A percentile compares a stretch with the other conserved stretches of the same genome.
phyloP scores from a whole-genome alignment of 2,113 vertebrate genomes.

The Peromyscus polionotus region DNA sequence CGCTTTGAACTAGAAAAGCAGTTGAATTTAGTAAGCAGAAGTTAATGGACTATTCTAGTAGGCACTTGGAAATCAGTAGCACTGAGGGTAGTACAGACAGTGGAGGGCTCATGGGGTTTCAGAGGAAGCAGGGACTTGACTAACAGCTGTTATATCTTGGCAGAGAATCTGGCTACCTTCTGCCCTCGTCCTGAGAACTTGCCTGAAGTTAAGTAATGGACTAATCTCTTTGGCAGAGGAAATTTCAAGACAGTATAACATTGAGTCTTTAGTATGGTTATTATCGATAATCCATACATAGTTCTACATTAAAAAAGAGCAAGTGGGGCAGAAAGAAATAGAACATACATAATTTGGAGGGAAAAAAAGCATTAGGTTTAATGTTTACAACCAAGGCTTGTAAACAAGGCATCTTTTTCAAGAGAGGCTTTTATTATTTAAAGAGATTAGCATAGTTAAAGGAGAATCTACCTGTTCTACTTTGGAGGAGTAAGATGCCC shows the following conservation, averaged over 20 bases:
- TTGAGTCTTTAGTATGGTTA: background rate
- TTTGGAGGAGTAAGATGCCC: background rate
- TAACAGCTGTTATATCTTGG: background rate
- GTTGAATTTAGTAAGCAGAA: background rate
- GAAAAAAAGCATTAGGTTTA: background rate
- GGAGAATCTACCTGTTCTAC: background rate
- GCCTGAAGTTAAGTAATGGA: background rate
- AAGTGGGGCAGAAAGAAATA: background rate
- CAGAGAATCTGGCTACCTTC: background rate
- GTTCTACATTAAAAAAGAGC: background rate
- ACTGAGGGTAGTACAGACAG: background rate
- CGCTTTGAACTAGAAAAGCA: background rate
- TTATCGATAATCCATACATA: background rate
- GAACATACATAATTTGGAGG: background rate
- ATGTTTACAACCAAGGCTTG: background rate
- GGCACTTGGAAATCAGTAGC: background rate
- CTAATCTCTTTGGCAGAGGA: background rate
- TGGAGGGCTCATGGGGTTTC: background rate
- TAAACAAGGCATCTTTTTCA: background rate
- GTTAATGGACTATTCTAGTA: background rate
- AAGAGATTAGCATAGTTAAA: background rate
- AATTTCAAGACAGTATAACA: background rate
- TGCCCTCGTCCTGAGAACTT: background rate
- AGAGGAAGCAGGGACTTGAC: background rate
- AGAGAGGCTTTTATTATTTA: background rate